Percentiles rank a stretch among this genome's conserved stretches.
These are phyloP conservation scores for Drosophila biarmipes DNA, from an alignment of 1,140 invertebrate genomes.

Conservation along the genomic window DNA sequence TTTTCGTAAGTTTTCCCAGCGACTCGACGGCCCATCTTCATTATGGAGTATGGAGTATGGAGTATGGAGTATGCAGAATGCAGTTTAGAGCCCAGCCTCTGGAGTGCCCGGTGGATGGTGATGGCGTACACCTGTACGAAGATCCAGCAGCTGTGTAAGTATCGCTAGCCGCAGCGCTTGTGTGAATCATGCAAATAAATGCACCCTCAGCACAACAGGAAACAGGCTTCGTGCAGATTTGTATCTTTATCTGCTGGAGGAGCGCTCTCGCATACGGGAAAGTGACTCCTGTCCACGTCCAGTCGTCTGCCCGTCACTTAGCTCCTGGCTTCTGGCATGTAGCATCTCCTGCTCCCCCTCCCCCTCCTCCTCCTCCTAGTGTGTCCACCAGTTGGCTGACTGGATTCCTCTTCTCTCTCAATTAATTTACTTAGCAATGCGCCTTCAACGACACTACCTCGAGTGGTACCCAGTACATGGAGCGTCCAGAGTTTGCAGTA, in stretches of 20 bases:
- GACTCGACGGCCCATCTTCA: conserved; percentile 53
- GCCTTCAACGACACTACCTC: conserved; percentile 40
- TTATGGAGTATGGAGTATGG: conserved; percentile 44
- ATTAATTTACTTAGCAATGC: conserved; percentile 74
- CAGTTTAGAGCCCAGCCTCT: neutral
- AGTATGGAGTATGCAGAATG: conserved; percentile 17
- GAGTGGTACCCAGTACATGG: conserved; percentile 3
- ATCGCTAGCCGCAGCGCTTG: conserved; percentile 40
- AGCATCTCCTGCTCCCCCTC: neutral
- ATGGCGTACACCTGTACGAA: conserved; percentile 45
- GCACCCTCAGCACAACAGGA: conserved; percentile 80
- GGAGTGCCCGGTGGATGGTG: conserved; percentile 15
- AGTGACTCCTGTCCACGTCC: conserved; percentile 51
- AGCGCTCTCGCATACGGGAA: conserved; percentile 60
- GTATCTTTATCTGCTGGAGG: conserved; percentile 76
- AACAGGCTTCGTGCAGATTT: conserved; percentile 82
- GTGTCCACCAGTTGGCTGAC: conserved; percentile 41
- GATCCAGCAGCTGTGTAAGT: conserved; percentile 24
- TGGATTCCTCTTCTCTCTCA: conserved; percentile 73
- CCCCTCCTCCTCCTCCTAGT: neutral
- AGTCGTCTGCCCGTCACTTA: conserved; percentile 16
- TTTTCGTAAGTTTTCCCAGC: conserved; percentile 51
- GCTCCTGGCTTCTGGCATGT: conserved; percentile 17
- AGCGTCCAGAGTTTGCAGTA: too few relatives aligned
- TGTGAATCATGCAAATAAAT: conserved; percentile 82